A percentile compares a stretch with the other conserved stretches of the same genome.
These are phyloP conservation scores for Caenorhabditis auriculariae DNA, from an alignment of 2,888 invertebrate genomes.

Conservation along the genomic window DNA sequence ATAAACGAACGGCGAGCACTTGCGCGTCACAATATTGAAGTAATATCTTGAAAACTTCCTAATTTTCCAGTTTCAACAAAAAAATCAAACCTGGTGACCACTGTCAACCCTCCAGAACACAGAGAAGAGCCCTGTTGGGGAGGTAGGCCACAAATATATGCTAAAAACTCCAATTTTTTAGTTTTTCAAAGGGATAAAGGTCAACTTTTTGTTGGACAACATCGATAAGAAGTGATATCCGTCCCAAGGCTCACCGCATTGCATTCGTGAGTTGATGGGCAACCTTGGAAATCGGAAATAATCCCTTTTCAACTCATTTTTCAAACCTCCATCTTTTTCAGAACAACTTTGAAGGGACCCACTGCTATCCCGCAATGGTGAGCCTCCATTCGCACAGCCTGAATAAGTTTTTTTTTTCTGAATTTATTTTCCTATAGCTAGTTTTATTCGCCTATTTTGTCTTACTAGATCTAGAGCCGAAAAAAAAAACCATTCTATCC, in stretches of 20 bases:
- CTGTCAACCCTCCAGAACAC: conserved; percentile 46
- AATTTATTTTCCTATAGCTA: no score
- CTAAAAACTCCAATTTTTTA: conserved; percentile 14
- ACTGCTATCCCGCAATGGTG: conserved; percentile 38
- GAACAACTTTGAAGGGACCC: conserved; percentile 41
- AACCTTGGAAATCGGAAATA: no score
- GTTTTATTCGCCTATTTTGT: no score
- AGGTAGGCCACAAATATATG: conserved; percentile 49
- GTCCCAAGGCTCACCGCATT: conserved; percentile 41
- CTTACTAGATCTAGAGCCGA: no score
- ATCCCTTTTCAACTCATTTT: no score
- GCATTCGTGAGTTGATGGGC: conserved; percentile 52
- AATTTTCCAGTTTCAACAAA: not conserved
- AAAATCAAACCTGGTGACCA: conserved; percentile 31
- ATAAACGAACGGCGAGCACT: conserved; percentile 54
- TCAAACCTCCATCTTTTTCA: conserved; percentile 37
- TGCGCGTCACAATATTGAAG: conserved; percentile 58
- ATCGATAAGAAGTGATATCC: conserved; percentile 39
- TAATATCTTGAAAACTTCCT: conserved; percentile 35
- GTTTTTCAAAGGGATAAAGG: not conserved
- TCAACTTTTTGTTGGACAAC: conserved; percentile 49
- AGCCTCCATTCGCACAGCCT: conserved; percentile 49
- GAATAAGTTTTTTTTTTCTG: no score
- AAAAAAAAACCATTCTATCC: no score
- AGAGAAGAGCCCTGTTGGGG: conserved; percentile 49